Conservation (phyloP, 2,888 invertebrate species). For the Cetonia aurata region DNA sequence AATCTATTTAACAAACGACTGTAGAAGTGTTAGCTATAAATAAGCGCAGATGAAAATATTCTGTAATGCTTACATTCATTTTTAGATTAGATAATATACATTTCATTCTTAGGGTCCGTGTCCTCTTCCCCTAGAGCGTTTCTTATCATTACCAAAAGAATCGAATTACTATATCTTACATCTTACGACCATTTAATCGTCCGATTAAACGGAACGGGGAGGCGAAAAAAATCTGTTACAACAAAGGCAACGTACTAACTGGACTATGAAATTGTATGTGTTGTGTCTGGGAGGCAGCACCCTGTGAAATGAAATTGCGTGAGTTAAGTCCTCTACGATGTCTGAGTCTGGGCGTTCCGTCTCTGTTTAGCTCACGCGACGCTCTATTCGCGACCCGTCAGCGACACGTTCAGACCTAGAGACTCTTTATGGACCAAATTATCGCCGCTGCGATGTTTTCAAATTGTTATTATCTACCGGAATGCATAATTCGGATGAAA, state of each 20-base stretch:
- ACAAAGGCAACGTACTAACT: conserved; percentile 38
- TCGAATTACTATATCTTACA: conserved; percentile 36
- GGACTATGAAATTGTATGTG: conserved; percentile 48
- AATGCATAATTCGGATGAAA: conserved; percentile 47
- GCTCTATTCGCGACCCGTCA: conserved; percentile 24
- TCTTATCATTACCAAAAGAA: conserved; percentile 15
- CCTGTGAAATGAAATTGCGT: conserved; percentile 51
- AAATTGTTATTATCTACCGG: conserved; percentile 48
- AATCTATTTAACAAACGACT: no score
- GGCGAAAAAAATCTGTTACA: conserved; percentile 41
- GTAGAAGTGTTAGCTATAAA: no score
- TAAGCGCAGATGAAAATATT: no score
- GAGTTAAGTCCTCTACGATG: conserved; percentile 45
- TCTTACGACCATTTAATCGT: conserved; percentile 38
- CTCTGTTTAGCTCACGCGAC: conserved; percentile 25
- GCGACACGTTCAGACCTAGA: conserved; percentile 47
- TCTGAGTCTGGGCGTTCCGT: conserved; percentile 29
- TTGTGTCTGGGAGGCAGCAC: conserved; percentile 50
- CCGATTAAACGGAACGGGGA: conserved; percentile 29
- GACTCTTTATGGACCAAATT: conserved; percentile 50
- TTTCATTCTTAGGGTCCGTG: no score
- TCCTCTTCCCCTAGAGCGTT: neutral
- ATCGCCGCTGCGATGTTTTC: conserved; percentile 52
- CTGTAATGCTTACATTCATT: no score
- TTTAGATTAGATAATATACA: no score